Evolutionary conservation across 1,140 invertebrate genomes (phyloP).

Genomic region (Drosophila hydei): DNA sequence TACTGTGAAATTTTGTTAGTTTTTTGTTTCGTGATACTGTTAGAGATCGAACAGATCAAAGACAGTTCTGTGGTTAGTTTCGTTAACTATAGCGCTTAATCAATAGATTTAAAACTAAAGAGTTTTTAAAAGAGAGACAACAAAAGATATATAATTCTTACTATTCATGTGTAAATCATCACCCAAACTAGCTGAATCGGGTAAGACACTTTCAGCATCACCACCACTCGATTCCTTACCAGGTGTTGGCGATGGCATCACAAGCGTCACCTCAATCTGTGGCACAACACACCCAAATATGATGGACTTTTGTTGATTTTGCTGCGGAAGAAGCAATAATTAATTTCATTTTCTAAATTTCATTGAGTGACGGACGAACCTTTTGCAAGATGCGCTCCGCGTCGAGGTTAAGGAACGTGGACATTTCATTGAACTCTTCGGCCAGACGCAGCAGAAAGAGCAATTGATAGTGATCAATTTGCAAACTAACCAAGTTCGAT

Average conservation of each 20-base stretch:
- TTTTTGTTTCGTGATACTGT: slow-evolving; percentile 28
- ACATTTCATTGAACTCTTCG: slow-evolving; percentile 92
- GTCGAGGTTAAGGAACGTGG: slow-evolving; percentile 92
- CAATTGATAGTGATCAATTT: slow-evolving; percentile 97
- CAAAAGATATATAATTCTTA: slow-evolving; percentile 82
- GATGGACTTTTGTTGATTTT: slow-evolving; percentile 86
- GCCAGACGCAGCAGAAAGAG: slow-evolving; percentile 93
- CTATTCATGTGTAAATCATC: slow-evolving; percentile 87
- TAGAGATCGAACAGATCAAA: slow-evolving; percentile 24
- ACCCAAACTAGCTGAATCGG: slow-evolving; percentile 91
- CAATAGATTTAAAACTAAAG: slow-evolving; percentile 65
- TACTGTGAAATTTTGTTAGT: slow-evolving; percentile 49
- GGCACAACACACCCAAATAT: slow-evolving; percentile 91
- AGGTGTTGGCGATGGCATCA: slow-evolving; percentile 92
- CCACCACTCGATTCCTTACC: slow-evolving; percentile 92
- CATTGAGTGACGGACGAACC: slow-evolving; percentile 30
- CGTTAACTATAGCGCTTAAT: slow-evolving; percentile 30
- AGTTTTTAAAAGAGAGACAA: slow-evolving; percentile 68
- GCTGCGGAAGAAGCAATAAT: slow-evolving; percentile 41
- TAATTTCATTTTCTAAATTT: slow-evolving; percentile 6
- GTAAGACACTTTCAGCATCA: slow-evolving; percentile 91
- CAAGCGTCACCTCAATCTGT: slow-evolving; percentile 93
- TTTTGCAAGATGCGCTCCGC: slow-evolving; percentile 88
- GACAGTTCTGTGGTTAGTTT: slow-evolving; percentile 35
- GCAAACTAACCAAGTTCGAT: slow-evolving; percentile 91